Base-by-base conservation (phyloP, 1,140 invertebrate genomes). In the Eumaeus atala region DNA sequence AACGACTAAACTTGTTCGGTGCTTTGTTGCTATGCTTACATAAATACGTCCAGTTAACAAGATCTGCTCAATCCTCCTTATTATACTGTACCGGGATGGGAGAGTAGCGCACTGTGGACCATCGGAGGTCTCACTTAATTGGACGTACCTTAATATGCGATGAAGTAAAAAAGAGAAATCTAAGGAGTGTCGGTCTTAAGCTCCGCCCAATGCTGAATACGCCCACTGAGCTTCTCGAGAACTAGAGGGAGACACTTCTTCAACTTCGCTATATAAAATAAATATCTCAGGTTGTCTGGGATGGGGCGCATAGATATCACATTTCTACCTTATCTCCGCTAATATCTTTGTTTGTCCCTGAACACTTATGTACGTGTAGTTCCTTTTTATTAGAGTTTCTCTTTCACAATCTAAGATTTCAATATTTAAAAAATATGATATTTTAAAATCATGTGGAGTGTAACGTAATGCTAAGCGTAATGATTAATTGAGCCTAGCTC, bases 161-260 rank as follows among this genome's bases (percentile, higher is more conserved):
- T 79, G 70, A 80, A 74, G 77, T 75, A 86, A 86, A 86, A 86
- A 86, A 83, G 77, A 83, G 76, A 70, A 79, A 70, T 69, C 73
- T 72, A 83, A 84, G 81, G 81, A 83, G 77, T 82, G 79, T 82
- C 79, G 68, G 66, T 72, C 62, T 72, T 33, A 66, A 62, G 77
- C 79, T 59, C 74, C 83, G 81, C 83, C 83, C 72, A 64, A 56
- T 48, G 14, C 42, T 48, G 52, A 77, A 53, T 71, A 86, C 83
- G 83, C 83, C 83, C 75, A 74, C 72, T 59, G 68, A 67, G 65
- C 76, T 74, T 60, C 71, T 74, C 64, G 62, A 70, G 60, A 65
- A 69, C 66, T 67, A 67, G 66, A 76, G 66, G 64, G 73, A 81
- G 72, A 79, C 64, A 82, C 70, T 85, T 84, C 75, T 84, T 81